Evolutionary conservation across 2,113 vertebrate genomes (phyloP).

Genomic region (Ictalurus punctatus): DNA sequence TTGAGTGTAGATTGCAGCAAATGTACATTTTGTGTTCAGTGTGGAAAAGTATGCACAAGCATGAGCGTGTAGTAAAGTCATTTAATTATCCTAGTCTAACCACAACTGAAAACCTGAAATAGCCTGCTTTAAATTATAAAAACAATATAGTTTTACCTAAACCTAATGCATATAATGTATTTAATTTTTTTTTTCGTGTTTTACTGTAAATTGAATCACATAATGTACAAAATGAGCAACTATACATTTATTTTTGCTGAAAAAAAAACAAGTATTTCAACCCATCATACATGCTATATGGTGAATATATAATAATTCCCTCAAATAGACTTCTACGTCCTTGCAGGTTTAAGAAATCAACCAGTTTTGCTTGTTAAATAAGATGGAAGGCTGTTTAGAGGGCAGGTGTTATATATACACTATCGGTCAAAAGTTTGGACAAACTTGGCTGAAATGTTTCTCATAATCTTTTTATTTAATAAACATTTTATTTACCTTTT

Average conservation of each 20-base stretch:
- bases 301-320: background rate
- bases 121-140: background rate
- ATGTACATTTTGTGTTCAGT: background rate
- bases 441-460: no score
- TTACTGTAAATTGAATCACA: background rate
- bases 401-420: background rate
- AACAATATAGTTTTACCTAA: background rate
- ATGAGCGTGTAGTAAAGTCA: background rate
- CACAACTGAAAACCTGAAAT: background rate
- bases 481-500: no score
- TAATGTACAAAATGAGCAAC: background rate
- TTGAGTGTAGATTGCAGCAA: background rate
- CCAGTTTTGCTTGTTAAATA: background rate
- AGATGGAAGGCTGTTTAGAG: background rate
- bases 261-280: background rate
- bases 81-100: background rate
- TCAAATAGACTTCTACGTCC: background rate
- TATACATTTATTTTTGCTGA: background rate
- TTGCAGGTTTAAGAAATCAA: background rate
- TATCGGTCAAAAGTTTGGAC: no score
- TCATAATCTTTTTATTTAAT: no score
- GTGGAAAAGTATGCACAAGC: background rate
- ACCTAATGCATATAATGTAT: background rate
- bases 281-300: background rate
- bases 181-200: background rate